These are phyloP conservation scores for Pogonomyrmex barbatus DNA, from an alignment of 1,140 invertebrate genomes.

Conservation along the genomic window DNA sequence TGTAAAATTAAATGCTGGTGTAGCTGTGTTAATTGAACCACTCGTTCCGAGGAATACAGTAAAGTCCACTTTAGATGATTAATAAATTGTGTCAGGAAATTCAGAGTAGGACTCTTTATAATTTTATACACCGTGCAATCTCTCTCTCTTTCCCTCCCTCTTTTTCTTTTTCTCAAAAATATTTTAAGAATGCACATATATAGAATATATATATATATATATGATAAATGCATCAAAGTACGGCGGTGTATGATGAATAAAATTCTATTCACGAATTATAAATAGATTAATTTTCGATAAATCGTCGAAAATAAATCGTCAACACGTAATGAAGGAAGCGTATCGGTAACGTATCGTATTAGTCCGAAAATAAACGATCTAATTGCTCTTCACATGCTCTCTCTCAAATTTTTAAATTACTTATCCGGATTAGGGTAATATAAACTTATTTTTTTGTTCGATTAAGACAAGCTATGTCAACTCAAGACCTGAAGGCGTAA, in stretches of 20 bases:
- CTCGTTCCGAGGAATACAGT: neutral
- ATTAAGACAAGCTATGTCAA: neutral
- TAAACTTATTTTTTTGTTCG: neutral
- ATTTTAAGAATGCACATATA: no score
- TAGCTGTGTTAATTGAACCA: constrained; percentile 28
- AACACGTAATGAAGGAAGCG: neutral
- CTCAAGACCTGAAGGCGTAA: neutral
- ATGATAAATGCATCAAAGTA: neutral
- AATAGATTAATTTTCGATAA: no score
- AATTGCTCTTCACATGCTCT: neutral
- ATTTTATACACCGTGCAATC: neutral
- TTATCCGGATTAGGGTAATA: neutral
- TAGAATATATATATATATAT: no score
- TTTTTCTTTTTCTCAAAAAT: no score
- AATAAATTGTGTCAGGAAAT: neutral
- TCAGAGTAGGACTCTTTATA: neutral
- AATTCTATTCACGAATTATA: no score
- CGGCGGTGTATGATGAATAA: neutral
- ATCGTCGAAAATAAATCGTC: no score
- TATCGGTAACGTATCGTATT: no score
- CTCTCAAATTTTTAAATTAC: neutral
- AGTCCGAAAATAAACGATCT: neutral
- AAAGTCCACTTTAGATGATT: neutral
- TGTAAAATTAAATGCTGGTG: constrained; percentile 31
- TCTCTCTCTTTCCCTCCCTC: no score